Percentiles rank a stretch among this genome's conserved stretches.
These are phyloP conservation scores for Butorides virescens DNA, from an alignment of 2,113 vertebrate genomes.

Conservation along the genomic window DNA sequence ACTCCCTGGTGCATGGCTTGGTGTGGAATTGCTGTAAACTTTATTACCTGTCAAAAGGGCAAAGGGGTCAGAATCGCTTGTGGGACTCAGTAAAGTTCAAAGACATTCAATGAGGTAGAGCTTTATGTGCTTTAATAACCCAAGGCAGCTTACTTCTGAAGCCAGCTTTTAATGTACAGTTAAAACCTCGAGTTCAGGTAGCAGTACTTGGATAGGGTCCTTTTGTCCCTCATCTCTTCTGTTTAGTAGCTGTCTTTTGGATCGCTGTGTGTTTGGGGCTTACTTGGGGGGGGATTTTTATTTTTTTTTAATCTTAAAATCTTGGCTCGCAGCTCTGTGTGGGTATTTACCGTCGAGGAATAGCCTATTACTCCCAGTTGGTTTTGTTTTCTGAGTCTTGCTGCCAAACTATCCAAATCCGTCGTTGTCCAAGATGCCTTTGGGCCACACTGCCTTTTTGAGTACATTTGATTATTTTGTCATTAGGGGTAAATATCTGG, in stretches of 20 bases:
- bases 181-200: conserved; percentile 74
- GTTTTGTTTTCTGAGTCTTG: not conserved
- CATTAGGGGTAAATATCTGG: conserved; percentile 23
- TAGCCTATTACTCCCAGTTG: not conserved
- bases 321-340: not conserved
- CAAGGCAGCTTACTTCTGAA: conserved; percentile 83
- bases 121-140: conserved; percentile 91
- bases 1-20: conserved; percentile 94
- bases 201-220: not conserved
- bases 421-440: not conserved
- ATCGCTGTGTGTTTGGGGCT: not conserved
- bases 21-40: conserved; percentile 97
- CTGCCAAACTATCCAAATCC: not conserved
- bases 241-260: conserved; percentile 19
- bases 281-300: not conserved
- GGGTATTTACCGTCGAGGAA: not conserved
- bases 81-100: conserved; percentile 98
- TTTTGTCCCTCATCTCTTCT: conserved; percentile 52
- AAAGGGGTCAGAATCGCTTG: conserved; percentile 91
- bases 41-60: conserved; percentile 99
- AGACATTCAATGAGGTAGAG: conserved; percentile 88
- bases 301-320: not conserved
- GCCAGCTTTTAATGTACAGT: conserved; percentile 81
- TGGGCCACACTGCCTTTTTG: not conserved
- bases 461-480: conserved; percentile 4